Base-by-base conservation (phyloP, 1,140 invertebrate species). In the Bombus affinis region DNA sequence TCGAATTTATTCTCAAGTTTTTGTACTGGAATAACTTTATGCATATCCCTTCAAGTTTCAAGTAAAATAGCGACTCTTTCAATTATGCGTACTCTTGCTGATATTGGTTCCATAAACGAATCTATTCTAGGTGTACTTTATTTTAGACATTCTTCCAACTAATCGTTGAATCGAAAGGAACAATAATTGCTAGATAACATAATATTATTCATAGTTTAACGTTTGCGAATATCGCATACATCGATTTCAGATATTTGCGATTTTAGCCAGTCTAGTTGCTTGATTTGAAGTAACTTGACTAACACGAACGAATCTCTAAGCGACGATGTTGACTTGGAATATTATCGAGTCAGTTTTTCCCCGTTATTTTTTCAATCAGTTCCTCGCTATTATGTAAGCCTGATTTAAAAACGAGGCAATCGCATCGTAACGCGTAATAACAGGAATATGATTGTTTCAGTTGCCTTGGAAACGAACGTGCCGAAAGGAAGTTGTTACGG, bases 401-500 rank as follows among this genome's bases (percentile, higher is more conserved):
- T 9, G 25, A 68, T 47, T 85, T 62, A 62, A 84, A 84, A 84
- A 22, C 18, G 22, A 42, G 62, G 25, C 32, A 25, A 80, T 25
- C 25, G 18, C 76, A 28, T 62, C 42, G 44, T 28, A 81, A 68
- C 59, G 79, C 44, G 62, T 59, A 86, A 81, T 35, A 66, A 70
- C 44, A 74, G 78, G 71, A 81, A 59, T 57, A 74, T 39, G 62
- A 81, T 81, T 75, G 78, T 81, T 81, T 85, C 78, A n/a, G 44
- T 68, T 28, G n/a, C 79, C 84, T 81, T 81, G 87, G 39, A 76
- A 68, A 42, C 75, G 62, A 73, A 59, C n/a, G 32, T 35, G 74
- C 65, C 75, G 53, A 79, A 65, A 88, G 87, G 87, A 88, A 87
- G 75, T 86, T 57, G 62, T 87, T 88, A 88, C 57, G 39, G 65